Evolutionary conservation across 2,797 vertebrate species (phyloP).

Genomic region (Benthosema pterotum): DNA sequence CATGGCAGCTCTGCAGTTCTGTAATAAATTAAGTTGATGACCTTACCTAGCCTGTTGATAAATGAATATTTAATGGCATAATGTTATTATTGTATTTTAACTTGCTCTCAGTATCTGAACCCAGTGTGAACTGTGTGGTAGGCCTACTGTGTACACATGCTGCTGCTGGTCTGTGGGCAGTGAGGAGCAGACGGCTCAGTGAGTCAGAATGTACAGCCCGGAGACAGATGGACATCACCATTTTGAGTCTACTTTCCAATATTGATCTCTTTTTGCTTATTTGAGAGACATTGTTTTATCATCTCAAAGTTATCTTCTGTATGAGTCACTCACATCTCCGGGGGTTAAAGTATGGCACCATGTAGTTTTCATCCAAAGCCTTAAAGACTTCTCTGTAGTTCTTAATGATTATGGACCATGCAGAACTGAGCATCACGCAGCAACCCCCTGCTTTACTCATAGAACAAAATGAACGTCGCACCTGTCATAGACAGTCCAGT

Average conservation of each 20-base stretch:
- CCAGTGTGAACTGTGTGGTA: not conserved
- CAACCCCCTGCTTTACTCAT: too few relatives aligned
- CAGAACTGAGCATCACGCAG: too few relatives aligned
- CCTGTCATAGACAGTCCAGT: too few relatives aligned
- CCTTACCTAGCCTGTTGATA: conserved; percentile 13
- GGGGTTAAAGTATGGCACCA: too few relatives aligned
- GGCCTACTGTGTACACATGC: not conserved
- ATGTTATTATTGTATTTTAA: not conserved
- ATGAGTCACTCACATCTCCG: not conserved
- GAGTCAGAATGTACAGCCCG: conserved; percentile 5
- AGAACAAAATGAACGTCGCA: too few relatives aligned
- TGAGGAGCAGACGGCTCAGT: conserved; percentile 7
- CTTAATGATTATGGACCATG: too few relatives aligned
- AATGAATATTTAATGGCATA: conserved; percentile 30
- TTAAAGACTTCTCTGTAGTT: too few relatives aligned
- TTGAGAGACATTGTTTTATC: not conserved
- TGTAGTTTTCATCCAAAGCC: too few relatives aligned
- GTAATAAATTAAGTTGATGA: conserved; percentile 36
- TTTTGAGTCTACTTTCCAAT: conserved; percentile 6
- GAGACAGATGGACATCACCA: conserved; percentile 16
- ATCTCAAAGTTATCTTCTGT: not conserved
- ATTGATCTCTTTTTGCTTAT: conserved; percentile 6
- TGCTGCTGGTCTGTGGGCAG: not conserved
- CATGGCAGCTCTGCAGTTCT: conserved; percentile 10
- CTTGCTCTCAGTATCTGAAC: conserved; percentile 7